Evolutionary conservation across 2,888 invertebrate genomes (phyloP).

Genomic region (Patella ulyssiponensis): DNA sequence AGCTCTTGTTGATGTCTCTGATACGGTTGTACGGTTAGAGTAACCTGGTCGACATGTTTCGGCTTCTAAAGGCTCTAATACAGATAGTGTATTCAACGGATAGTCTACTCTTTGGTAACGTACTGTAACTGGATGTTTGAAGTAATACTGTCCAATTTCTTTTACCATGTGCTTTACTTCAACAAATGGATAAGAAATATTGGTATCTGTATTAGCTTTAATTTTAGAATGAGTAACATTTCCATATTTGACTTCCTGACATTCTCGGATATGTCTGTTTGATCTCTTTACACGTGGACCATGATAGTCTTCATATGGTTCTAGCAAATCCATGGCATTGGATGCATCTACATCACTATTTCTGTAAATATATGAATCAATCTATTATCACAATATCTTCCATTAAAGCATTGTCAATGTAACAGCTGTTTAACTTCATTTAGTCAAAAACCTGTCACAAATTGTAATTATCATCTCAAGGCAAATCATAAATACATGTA

Average conservation of each 20-base stretch:
- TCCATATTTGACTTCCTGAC: slow-evolving; percentile 59
- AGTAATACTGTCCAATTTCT: slow-evolving; percentile 35
- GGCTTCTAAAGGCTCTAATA: slow-evolving; percentile 65
- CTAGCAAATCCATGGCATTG: slow-evolving; percentile 12
- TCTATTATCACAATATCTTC: too few relatives aligned
- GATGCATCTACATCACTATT: too few relatives aligned
- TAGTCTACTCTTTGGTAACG: slow-evolving; percentile 58
- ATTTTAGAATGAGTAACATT: slow-evolving; percentile 56
- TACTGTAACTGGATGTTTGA: slow-evolving; percentile 37
- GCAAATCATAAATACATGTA: too few relatives aligned
- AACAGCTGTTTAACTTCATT: too few relatives aligned
- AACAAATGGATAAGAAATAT: slow-evolving; percentile 40
- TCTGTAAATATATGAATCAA: too few relatives aligned
- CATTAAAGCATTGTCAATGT: too few relatives aligned
- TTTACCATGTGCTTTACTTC: slow-evolving; percentile 44
- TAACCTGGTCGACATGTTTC: slow-evolving; percentile 61
- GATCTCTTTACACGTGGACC: slow-evolving; percentile 42
- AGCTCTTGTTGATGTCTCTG: slow-evolving; percentile 51
- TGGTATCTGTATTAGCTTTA: slow-evolving; percentile 27
- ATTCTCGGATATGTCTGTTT: slow-evolving; percentile 57
- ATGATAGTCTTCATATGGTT: slow-evolving; percentile 43
- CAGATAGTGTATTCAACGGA: slow-evolving; percentile 65
- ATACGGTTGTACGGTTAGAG: slow-evolving; percentile 55
- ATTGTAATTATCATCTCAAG: too few relatives aligned
- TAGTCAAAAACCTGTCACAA: too few relatives aligned